These are phyloP conservation scores for Diplodus puntazzo DNA, from an alignment of 2,797 vertebrate genomes.

Conservation along the genomic window DNA sequence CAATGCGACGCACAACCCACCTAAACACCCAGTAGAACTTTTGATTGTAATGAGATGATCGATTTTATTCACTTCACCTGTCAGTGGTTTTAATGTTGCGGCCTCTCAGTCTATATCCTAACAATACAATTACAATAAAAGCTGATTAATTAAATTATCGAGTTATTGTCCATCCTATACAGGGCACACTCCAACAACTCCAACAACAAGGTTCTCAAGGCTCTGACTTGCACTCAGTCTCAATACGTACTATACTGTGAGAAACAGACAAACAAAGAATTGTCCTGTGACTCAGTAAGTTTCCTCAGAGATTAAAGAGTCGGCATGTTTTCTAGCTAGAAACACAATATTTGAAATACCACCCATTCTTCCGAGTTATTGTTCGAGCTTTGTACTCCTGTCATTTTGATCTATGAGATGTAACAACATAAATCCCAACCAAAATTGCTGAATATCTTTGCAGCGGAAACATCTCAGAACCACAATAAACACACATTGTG, in stretches of 20 bases:
- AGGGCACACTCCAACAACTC: neutral
- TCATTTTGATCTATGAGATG: slow-evolving; percentile 1
- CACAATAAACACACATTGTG: neutral
- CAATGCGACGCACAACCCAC: too few species aligned
- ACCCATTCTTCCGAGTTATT: neutral
- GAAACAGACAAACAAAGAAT: neutral
- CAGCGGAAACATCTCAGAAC: slow-evolving; percentile 3
- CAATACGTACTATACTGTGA: neutral
- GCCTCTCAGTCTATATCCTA: neutral
- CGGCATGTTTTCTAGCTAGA: neutral
- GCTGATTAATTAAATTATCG: neutral
- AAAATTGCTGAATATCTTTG: neutral
- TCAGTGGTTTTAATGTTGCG: too few species aligned
- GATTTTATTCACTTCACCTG: too few species aligned
- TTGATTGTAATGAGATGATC: too few species aligned
- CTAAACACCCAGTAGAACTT: too few species aligned
- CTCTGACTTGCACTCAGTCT: neutral
- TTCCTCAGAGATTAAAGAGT: slow-evolving; percentile 4
- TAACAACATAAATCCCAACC: neutral
- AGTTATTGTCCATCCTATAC: neutral
- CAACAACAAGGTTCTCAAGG: neutral
- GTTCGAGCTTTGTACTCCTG: neutral
- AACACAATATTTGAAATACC: neutral
- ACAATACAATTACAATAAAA: neutral
- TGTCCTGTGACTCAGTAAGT: neutral